Conservation (phyloP, 2,888 invertebrate species). For the Agonopterix subpropinquella region DNA sequence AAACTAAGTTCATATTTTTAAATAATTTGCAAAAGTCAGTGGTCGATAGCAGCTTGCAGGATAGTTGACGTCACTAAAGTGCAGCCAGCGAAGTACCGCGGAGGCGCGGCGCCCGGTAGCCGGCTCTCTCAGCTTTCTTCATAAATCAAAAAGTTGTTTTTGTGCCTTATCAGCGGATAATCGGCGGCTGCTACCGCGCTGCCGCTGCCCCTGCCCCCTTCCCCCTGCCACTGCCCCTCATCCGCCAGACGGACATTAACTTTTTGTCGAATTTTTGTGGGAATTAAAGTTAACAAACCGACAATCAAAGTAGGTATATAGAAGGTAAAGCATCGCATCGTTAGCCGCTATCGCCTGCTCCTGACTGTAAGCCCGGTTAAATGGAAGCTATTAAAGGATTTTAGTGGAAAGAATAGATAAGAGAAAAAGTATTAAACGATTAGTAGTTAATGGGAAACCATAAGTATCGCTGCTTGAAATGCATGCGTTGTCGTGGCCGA, state of each 20-base stretch:
- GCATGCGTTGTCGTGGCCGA: background rate
- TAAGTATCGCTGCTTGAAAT: conserved; percentile 5
- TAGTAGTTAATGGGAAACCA: conserved; percentile 11
- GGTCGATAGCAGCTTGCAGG: too few species aligned
- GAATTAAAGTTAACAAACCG: conserved; percentile 51
- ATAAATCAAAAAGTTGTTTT: conserved; percentile 74
- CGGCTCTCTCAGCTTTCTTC: conserved; percentile 61
- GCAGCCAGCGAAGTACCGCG: conserved; percentile 21
- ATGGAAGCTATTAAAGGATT: conserved; percentile 51
- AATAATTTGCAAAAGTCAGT: too few species aligned
- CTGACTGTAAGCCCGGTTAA: conserved; percentile 30
- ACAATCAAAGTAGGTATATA: conserved; percentile 22
- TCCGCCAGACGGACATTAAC: conserved; percentile 47
- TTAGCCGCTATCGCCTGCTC: conserved; percentile 30
- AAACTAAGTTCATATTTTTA: too few species aligned
- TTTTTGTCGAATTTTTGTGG: conserved; percentile 53
- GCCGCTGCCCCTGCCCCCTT: conserved; percentile 23
- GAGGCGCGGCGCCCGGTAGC: conserved; percentile 68
- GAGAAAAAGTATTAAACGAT: conserved; percentile 15
- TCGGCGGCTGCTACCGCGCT: conserved; percentile 64
- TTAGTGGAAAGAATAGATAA: conserved; percentile 29
- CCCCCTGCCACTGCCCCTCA: conserved; percentile 13
- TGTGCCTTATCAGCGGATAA: conserved; percentile 69
- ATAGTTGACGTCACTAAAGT: conserved; percentile 36
- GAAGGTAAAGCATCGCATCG: conserved; percentile 1